These are phyloP conservation scores for Drosophila repletoides DNA, from an alignment of 1,140 invertebrate species.

Conservation along the genomic window DNA sequence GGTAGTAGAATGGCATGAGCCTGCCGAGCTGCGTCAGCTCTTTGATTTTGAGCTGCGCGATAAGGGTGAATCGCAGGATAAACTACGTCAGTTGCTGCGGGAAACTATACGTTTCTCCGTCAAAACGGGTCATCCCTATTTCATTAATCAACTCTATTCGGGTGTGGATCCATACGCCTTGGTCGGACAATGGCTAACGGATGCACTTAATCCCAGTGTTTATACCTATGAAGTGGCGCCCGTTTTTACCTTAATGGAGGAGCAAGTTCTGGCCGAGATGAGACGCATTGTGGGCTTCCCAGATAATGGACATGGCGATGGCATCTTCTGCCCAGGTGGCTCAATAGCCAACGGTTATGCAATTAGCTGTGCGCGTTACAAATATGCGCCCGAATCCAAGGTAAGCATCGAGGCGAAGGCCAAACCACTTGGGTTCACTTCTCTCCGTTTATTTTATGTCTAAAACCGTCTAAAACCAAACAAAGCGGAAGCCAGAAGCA, in stretches of 20 bases:
- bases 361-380: conserved; percentile 93
- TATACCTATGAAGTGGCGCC: conserved; percentile 97
- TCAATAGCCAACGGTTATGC: conserved; percentile 98
- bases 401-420: conserved; percentile 79
- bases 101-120: conserved; percentile 91
- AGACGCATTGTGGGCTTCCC: conserved; percentile 92
- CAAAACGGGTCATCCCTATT: conserved; percentile 93
- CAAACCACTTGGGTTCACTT: conserved; percentile 21
- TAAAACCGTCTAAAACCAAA: conserved; percentile 20
- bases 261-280: conserved; percentile 92
- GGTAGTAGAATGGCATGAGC: conserved; percentile 90
- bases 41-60: conserved; percentile 87
- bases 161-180: conserved; percentile 93
- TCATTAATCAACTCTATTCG: conserved; percentile 93
- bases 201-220: conserved; percentile 93
- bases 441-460: not conserved
- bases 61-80: conserved; percentile 86
- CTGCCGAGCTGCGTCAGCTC: conserved; percentile 85
- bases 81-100: conserved; percentile 86
- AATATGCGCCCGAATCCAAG: conserved; percentile 91
- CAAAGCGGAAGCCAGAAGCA: conserved; percentile 21
- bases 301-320: conserved; percentile 87
- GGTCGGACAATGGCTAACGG: conserved; percentile 92
- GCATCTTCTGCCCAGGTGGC: conserved; percentile 97
- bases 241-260: conserved; percentile 94